Conservation (phyloP, 2,113 vertebrate species). For the Pristiophorus japonicus region DNA sequence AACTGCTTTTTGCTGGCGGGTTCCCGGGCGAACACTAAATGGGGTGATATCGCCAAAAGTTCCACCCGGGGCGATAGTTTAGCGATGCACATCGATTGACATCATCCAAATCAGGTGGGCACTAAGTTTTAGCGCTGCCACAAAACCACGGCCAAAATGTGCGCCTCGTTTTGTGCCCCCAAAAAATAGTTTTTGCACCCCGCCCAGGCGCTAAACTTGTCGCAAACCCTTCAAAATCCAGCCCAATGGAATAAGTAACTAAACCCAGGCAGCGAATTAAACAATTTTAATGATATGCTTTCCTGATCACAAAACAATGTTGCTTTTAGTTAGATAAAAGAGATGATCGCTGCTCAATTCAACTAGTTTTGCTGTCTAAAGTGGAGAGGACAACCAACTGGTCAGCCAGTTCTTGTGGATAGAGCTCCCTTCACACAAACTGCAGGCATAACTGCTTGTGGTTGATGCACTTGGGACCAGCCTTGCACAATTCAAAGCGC, state of each 20-base stretch:
- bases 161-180: no score
- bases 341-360: background rate
- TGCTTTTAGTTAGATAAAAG: background rate
- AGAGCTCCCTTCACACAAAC: background rate
- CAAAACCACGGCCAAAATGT: no score
- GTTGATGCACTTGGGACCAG: background rate
- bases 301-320: background rate
- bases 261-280: background rate
- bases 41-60: no score
- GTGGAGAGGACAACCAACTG: background rate
- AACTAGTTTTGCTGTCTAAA: background rate
- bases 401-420: background rate
- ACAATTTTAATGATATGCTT: background rate
- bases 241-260: background rate
- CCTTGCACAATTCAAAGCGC: background rate
- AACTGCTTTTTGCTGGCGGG: no score
- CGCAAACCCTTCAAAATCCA: no score
- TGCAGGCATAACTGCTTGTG: background rate
- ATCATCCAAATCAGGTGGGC: no score
- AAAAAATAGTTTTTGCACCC: no score
- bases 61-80: no score
- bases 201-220: no score
- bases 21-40: no score
- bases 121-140: no score
- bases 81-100: no score